These are phyloP conservation scores for Cathartes aura DNA, from an alignment of 2,113 vertebrate species.

Conservation along the genomic window DNA sequence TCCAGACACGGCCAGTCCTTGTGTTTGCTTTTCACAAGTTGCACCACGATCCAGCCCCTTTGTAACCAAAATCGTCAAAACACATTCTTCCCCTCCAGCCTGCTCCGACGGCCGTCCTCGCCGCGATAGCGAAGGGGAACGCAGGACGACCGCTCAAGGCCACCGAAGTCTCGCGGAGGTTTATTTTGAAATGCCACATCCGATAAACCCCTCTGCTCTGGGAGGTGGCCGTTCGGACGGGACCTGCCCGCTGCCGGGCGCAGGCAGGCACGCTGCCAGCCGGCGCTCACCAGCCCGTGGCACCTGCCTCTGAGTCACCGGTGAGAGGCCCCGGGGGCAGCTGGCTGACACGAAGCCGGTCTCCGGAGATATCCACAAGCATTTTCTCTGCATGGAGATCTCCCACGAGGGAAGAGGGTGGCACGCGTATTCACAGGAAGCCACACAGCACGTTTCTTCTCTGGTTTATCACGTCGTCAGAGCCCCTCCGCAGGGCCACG, in stretches of 20 bases:
- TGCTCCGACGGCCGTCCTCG: neutral
- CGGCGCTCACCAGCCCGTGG: neutral
- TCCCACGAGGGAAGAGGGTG: neutral
- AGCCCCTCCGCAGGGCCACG: neutral
- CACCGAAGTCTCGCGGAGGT: neutral
- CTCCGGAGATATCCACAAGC: neutral
- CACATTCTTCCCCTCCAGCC: neutral
- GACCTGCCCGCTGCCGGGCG: neutral
- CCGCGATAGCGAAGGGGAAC: fast-evolving
- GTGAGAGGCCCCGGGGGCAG: neutral
- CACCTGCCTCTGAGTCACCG: fast-evolving
- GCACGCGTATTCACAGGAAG: neutral
- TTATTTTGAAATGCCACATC: neutral
- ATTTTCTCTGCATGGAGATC: neutral
- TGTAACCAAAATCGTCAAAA: neutral
- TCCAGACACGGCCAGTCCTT: neutral
- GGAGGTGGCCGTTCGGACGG: fast-evolving
- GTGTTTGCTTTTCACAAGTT: neutral
- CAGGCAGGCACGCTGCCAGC: neutral
- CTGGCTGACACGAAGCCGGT: neutral
- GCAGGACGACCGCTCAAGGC: neutral
- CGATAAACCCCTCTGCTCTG: neutral
- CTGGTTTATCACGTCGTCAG: neutral
- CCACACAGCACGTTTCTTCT: neutral
- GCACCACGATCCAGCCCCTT: neutral